Conservation (phyloP, 2,888 invertebrate genomes). For the Cosmia pyralina region DNA sequence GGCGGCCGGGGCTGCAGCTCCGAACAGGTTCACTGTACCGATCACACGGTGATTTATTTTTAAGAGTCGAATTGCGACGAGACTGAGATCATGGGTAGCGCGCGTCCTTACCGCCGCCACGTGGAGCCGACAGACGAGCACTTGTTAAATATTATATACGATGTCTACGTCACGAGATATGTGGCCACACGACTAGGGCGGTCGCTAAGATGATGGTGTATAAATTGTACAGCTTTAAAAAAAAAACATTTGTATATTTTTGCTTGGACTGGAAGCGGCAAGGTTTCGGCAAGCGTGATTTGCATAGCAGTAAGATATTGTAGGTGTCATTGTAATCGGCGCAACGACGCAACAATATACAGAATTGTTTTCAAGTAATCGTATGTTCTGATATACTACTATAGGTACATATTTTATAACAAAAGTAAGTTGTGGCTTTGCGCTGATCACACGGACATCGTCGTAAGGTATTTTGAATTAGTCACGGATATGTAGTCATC, state of each 20-base stretch:
- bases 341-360: conserved; percentile 53
- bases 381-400: conserved; percentile 53
- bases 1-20: conserved; percentile 55
- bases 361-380: conserved; percentile 57
- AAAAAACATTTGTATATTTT: conserved; percentile 87
- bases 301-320: conserved; percentile 78
- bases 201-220: conserved; percentile 80
- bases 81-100: conserved; percentile 77
- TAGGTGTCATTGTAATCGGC: conserved; percentile 71
- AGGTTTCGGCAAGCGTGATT: conserved; percentile 80
- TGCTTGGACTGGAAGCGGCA: conserved; percentile 82
- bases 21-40: conserved; percentile 22
- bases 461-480: conserved; percentile 83
- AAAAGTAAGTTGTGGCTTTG: conserved; percentile 51
- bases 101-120: conserved; percentile 63
- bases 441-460: conserved; percentile 71
- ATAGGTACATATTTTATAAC: conserved; percentile 58
- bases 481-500: conserved; percentile 87
- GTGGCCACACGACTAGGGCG: conserved; percentile 68
- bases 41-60: conserved; percentile 66
- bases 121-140: conserved; percentile 44
- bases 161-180: conserved; percentile 45
- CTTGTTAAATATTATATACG: conserved; percentile 59
- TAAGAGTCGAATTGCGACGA: conserved; percentile 77
- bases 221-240: conserved; percentile 88